Conservation (phyloP, 2,113 vertebrate genomes). For the Polypterus senegalus region DNA sequence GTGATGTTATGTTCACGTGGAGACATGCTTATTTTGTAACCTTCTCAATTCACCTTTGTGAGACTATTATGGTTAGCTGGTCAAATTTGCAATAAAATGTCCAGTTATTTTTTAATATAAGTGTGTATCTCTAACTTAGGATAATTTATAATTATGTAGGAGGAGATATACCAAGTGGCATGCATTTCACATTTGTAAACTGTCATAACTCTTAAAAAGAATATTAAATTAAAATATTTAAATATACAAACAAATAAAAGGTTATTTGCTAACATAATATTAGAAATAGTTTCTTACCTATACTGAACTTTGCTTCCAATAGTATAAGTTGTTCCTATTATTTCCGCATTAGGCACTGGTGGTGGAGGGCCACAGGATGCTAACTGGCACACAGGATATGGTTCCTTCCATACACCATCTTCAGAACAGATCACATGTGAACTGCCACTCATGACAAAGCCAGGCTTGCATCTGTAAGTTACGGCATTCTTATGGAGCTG, state of each 20-base stretch:
- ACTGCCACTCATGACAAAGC: constrained; percentile 58
- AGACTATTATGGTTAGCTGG: no score
- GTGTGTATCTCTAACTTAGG: no score
- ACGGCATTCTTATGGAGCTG: constrained; percentile 54
- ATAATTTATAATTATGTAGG: no score
- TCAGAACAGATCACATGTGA: constrained; percentile 66
- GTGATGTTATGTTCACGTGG: no score
- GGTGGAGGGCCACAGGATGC: constrained; percentile 76
- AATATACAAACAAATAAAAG: background rate
- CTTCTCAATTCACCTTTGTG: no score
- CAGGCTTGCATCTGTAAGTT: constrained; percentile 68
- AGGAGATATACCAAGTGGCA: no score
- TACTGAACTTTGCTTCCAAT: constrained; percentile 73
- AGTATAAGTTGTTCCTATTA: constrained; percentile 50
- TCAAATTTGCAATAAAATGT: no score
- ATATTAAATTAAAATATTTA: background rate
- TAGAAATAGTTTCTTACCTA: constrained; percentile 55
- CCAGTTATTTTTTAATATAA: no score
- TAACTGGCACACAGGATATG: constrained; percentile 66
- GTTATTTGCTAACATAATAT: background rate
- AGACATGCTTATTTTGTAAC: no score
- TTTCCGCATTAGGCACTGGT: constrained; percentile 49
- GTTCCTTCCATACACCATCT: constrained; percentile 67
- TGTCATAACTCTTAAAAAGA: no score
- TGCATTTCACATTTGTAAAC: no score